Percentiles rank a stretch among this genome's conserved stretches.
These are phyloP conservation scores for Chrysomallon squamiferum DNA, from an alignment of 1,140 invertebrate species.

Conservation along the genomic window DNA sequence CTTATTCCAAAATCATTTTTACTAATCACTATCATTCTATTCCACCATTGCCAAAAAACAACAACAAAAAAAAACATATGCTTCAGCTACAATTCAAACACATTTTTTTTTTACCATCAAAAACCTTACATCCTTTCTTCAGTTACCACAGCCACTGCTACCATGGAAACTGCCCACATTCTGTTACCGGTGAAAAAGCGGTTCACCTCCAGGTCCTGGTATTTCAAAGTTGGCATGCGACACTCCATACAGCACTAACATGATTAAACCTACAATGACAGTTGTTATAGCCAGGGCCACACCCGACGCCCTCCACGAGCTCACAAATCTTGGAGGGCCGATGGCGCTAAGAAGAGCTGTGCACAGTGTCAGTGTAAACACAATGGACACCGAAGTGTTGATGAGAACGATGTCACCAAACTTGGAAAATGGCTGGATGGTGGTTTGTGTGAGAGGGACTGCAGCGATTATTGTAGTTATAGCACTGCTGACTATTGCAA, in stretches of 20 bases:
- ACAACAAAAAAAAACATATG: too few species aligned
- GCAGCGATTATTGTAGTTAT: slow-evolving; percentile 57
- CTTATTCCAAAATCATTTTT: too few species aligned
- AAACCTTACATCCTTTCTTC: too few species aligned
- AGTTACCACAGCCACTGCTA: too few species aligned
- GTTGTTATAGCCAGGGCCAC: slow-evolving; percentile 28
- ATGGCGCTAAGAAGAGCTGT: slow-evolving; percentile 41
- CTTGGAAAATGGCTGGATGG: slow-evolving; percentile 52
- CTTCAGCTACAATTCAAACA: too few species aligned
- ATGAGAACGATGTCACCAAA: slow-evolving; percentile 57
- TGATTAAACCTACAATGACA: slow-evolving; percentile 20
- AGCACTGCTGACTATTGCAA: slow-evolving; percentile 52
- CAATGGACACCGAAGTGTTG: slow-evolving; percentile 54
- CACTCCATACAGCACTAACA: slow-evolving; percentile 36
- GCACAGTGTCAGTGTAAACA: slow-evolving; percentile 50
- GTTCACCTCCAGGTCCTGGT: slow-evolving; percentile 49
- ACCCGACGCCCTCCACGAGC: slow-evolving; percentile 32
- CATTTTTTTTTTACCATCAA: too few species aligned
- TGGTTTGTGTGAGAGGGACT: slow-evolving; percentile 52
- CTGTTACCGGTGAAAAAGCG: slow-evolving; percentile 32
- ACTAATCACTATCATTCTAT: too few species aligned
- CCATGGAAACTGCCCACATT: too few species aligned
- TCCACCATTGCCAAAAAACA: too few species aligned
- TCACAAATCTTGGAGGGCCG: slow-evolving; percentile 40
- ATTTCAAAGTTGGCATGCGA: slow-evolving; percentile 33